Evolutionary conservation across 2,113 vertebrate genomes (phyloP).

Genomic region (human (Homo sapiens)): DNA sequence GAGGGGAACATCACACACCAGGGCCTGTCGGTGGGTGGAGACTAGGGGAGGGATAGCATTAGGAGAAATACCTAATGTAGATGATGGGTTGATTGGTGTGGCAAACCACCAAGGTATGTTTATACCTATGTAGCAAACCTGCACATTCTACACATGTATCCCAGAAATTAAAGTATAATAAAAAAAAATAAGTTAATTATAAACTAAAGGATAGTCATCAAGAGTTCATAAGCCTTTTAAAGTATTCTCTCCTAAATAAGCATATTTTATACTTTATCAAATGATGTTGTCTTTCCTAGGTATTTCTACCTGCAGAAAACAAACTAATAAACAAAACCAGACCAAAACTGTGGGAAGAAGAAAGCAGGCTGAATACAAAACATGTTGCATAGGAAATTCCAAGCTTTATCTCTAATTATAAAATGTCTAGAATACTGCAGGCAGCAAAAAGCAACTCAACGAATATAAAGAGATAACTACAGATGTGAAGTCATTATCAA

Average conservation of each 20-base stretch:
- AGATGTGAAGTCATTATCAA: constrained; percentile 11
- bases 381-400: neutral
- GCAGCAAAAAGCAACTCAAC: neutral
- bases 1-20: too few relatives aligned
- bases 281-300: neutral
- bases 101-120: too few relatives aligned
- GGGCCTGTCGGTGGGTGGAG: too few relatives aligned
- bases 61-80: too few relatives aligned
- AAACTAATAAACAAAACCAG: neutral
- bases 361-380: neutral
- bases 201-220: neutral
- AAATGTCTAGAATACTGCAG: neutral
- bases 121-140: too few relatives aligned
- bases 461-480: neutral
- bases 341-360: neutral
- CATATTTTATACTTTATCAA: neutral
- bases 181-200: neutral
- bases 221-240: neutral
- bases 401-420: neutral
- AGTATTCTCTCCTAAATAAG: neutral
- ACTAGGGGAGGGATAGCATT: too few relatives aligned
- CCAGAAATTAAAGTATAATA: too few relatives aligned
- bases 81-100: too few relatives aligned
- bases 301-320: neutral
- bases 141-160: too few relatives aligned